These are phyloP conservation scores for Diarsia rubi DNA, from an alignment of 2,888 invertebrate genomes.

Conservation along the genomic window DNA sequence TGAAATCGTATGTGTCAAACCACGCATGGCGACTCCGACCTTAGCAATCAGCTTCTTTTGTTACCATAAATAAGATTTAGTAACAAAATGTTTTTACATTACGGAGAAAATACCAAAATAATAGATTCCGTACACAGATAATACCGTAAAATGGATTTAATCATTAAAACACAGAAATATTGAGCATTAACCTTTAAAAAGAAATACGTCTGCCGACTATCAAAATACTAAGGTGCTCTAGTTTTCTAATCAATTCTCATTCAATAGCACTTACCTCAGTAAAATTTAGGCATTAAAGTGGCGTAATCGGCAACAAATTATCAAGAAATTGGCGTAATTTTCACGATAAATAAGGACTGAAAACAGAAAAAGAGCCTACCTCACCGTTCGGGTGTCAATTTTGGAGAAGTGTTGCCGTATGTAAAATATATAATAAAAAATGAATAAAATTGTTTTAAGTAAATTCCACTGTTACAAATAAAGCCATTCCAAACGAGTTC, in stretches of 20 bases:
- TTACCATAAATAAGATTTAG: conserved; percentile 25
- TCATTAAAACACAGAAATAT: conserved; percentile 51
- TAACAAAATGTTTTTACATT: conserved; percentile 17
- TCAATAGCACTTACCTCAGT: conserved; percentile 83
- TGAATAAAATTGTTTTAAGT: background rate
- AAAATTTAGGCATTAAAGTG: conserved; percentile 88
- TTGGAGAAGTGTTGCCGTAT: conserved; percentile 77
- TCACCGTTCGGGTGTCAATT: conserved; percentile 90
- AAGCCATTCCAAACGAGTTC: background rate
- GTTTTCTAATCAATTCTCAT: conserved; percentile 28
- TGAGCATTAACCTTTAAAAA: conserved; percentile 85
- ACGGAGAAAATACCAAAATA: conserved; percentile 38
- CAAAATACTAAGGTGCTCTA: conserved; percentile 73
- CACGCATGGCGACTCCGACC: conserved; percentile 85
- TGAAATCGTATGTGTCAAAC: conserved; percentile 77
- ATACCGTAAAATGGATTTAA: conserved; percentile 1
- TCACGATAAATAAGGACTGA: conserved; percentile 88
- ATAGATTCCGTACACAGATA: conserved; percentile 22
- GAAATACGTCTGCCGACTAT: conserved; percentile 83
- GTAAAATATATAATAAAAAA: conserved; percentile 35
- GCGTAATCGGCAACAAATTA: conserved; percentile 81
- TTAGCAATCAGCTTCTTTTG: conserved; percentile 59
- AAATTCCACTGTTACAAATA: background rate
- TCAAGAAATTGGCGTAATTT: conserved; percentile 85
- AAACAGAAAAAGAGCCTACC: conserved; percentile 91